Evolutionary conservation across 1,140 invertebrate genomes (phyloP), one percentile per base, ranked within the genome.

Genomic region (Cydia pomonella): DNA sequence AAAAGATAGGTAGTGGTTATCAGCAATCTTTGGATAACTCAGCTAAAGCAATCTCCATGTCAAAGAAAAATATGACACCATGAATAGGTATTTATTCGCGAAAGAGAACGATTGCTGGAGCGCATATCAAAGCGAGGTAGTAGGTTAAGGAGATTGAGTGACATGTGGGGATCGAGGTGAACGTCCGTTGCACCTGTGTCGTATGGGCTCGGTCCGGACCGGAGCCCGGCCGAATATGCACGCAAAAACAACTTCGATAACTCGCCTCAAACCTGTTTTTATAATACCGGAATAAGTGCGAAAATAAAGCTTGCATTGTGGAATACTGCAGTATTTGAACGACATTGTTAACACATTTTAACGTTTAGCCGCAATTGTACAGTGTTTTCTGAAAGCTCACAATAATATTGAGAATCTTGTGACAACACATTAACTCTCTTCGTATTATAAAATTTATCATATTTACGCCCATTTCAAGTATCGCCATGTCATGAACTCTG

Each of bases 131-230:
- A 23, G 2, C 9, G 7, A 23, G 9, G 9, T 59, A 18, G 53
- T 23, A 59, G 7, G 53, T 59, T 59, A 59, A 59, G 53, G 18
- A 59, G 53, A 69, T 69, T 38, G 29, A 69, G 29, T 69, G 64
- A 38, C 29, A 69, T 69, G n/a, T 41, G 21, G 23, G 18, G 9
- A 59, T 23, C 9, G 79, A 73, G 89, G 83, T 90, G 80, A 90
- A 89, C 77, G 87, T 72, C 85, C 88, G 83, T 59, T 86, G 87
- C 88, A 91, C 89, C 90, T 92, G 90, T 85, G 79, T 69, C 75
- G 72, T 71, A 78, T 79, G 59, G 73, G 74, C 79, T 77, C 80
- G 75, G 79, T 83, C 80, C 85, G 80, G 83, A 85, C 85, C 83
- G 82, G 78, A 81, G 78, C 77, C 78, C 80, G 81, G 62, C 82